phyloP scores from a whole-genome alignment of 2,888 invertebrate genomes.

The Augochlorella aurata region DNA sequence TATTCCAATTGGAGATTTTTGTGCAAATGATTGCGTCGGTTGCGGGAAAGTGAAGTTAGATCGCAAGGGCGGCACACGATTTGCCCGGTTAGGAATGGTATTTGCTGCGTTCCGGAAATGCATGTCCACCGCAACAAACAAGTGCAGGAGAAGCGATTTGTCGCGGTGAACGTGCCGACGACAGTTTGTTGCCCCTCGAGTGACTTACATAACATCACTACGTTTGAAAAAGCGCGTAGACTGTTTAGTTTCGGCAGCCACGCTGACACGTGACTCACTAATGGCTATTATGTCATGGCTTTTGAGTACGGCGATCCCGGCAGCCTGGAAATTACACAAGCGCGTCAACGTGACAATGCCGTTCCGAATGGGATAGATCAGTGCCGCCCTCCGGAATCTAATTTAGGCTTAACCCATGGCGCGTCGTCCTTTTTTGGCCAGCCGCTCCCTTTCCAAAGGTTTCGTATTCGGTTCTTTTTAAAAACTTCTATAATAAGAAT shows the following conservation, averaged over 20 bases:
- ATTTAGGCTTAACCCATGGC: neutral
- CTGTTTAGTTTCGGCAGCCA: conserved; percentile 8
- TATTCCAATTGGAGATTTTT: no score
- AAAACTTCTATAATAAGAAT: no score
- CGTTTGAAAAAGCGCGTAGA: conserved; percentile 15
- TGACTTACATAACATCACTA: conserved; percentile 20
- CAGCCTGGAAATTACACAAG: neutral
- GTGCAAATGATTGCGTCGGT: no score
- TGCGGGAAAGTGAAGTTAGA: no score
- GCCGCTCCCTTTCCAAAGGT: neutral
- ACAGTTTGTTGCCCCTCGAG: conserved; percentile 42
- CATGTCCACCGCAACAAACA: neutral
- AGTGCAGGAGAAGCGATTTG: neutral
- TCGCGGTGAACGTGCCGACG: conserved; percentile 15
- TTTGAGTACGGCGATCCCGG: neutral
- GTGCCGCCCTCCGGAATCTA: neutral
- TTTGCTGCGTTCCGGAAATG: neutral
- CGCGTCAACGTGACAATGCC: neutral
- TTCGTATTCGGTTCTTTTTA: neutral
- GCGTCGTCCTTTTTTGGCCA: neutral
- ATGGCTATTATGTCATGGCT: conserved; percentile 41
- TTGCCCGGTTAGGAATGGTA: neutral
- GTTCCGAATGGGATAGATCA: conserved; percentile 27
- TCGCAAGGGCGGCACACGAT: neutral
- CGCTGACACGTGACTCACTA: conserved; percentile 33